Evolutionary conservation across 2,888 invertebrate genomes (phyloP).

Genomic region (Phengaris alcon): DNA sequence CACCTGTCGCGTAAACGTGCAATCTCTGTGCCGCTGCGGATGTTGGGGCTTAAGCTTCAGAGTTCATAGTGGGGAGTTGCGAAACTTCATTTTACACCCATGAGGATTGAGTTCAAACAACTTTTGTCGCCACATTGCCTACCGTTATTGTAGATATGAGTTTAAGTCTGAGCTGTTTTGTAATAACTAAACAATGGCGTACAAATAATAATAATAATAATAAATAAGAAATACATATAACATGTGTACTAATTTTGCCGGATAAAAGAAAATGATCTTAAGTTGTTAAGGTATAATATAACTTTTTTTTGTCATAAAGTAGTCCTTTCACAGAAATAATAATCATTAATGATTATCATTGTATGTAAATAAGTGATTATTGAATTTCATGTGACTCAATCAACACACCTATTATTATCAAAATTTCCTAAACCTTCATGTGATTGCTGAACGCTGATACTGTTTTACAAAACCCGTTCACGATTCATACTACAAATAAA

Average conservation of each 20-base stretch:
- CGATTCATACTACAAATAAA: neutral
- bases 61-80: neutral
- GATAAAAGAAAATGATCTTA: no score
- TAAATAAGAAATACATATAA: no score
- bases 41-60: neutral
- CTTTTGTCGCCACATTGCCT: neutral
- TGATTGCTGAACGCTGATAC: neutral
- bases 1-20: constrained; percentile 14
- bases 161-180: neutral
- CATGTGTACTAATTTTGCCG: no score
- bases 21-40: constrained; percentile 1
- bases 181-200: neutral
- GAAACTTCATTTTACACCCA: neutral
- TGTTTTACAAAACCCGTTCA: neutral
- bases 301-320: neutral
- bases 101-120: neutral
- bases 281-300: no score
- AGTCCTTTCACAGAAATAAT: neutral
- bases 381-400: no score
- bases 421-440: neutral
- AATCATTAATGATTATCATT: no score
- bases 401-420: neutral
- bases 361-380: no score
- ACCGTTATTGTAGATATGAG: neutral
- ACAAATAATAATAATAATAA: no score